A percentile compares a stretch with the other conserved stretches of the same genome.
Evolutionary conservation across 35 echinoderm and acorn worm species (phyloP).

Genomic region (Holothuria glaberrima): DNA sequence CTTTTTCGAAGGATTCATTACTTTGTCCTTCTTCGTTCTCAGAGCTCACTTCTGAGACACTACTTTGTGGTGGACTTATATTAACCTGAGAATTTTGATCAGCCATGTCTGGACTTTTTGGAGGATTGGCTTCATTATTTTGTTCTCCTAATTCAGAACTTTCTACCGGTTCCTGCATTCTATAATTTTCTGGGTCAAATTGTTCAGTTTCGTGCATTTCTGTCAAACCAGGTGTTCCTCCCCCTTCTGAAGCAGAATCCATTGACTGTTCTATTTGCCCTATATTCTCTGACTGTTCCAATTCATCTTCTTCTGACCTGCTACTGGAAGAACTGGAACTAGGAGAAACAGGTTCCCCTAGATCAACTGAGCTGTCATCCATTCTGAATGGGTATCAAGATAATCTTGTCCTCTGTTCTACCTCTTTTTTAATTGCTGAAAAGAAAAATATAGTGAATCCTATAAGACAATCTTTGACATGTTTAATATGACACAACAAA

Average conservation of each 20-base stretch:
- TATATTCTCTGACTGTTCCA: conserved; percentile 2
- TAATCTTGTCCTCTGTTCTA: no score
- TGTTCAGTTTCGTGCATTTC: neutral
- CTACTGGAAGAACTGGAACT: neutral
- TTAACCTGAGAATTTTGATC: neutral
- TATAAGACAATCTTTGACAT: no score
- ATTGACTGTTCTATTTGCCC: neutral
- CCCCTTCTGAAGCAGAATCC: conserved; percentile 16
- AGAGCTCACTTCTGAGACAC: conserved; percentile 52
- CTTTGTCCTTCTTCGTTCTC: neutral
- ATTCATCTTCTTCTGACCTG: conserved; percentile 23
- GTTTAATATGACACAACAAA: no score
- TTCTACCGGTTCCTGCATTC: neutral
- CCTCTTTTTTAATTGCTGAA: no score
- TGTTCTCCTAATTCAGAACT: neutral
- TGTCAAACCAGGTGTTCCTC: neutral
- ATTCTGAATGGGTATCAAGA: neutral
- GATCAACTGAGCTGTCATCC: conserved; percentile 42
- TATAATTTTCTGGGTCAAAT: neutral
- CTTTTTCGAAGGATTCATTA: neutral
- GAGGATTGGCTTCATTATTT: neutral
- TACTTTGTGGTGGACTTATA: conserved; percentile 22
- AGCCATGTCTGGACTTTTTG: neutral
- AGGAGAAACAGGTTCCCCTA: conserved; percentile 36
- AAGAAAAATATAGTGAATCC: no score